Conservation (phyloP, 2,888 invertebrate genomes). For the Ecliptopera silaceata region DNA sequence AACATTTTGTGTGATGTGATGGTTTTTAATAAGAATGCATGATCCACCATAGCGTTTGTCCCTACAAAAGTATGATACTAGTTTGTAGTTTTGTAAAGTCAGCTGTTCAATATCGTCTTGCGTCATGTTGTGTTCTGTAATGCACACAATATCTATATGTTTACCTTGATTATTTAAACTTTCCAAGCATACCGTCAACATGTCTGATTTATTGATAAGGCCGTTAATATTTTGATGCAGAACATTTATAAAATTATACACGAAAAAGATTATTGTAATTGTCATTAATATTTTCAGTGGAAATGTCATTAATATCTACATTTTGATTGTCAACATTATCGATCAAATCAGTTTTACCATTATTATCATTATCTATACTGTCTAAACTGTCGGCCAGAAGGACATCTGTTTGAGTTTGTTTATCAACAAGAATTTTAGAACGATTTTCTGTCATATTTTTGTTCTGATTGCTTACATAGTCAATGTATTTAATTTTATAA, state of each 20-base stretch:
- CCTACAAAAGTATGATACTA: too few species aligned
- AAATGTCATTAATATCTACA: neutral
- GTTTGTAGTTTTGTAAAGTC: too few species aligned
- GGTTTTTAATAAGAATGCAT: too few species aligned
- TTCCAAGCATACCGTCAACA: neutral
- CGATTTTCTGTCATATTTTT: neutral
- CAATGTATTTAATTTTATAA: neutral
- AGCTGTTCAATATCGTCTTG: neutral
- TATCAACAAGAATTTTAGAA: neutral
- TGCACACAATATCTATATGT: neutral
- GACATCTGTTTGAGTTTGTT: neutral
- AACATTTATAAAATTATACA: neutral
- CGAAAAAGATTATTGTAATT: neutral
- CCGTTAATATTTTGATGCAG: conserved; percentile 6
- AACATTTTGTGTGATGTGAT: too few species aligned
- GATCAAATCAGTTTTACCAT: conserved; percentile 1
- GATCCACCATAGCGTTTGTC: too few species aligned
- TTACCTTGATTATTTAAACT: neutral
- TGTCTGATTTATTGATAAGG: neutral
- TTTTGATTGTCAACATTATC: neutral
- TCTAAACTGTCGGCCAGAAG: too few species aligned
- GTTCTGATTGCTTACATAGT: neutral
- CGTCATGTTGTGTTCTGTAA: neutral
- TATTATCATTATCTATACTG: too few species aligned
- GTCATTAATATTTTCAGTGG: neutral